Percentiles rank a stretch among this genome's conserved stretches.
Evolutionary conservation across 2,797 vertebrate genomes (phyloP).

Genomic region (Amblyopsis hoosieri): DNA sequence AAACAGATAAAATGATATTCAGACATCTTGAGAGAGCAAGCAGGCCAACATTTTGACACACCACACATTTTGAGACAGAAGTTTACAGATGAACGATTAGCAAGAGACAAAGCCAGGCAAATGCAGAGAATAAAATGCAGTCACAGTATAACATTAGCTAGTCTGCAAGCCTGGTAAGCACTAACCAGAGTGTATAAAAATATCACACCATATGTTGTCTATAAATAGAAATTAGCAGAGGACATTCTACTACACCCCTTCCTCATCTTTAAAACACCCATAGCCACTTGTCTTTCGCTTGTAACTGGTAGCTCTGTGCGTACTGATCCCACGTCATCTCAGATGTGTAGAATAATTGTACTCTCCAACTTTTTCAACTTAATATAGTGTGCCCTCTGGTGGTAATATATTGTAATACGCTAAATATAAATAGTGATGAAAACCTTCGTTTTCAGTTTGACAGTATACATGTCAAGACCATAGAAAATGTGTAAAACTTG

Average conservation of each 20-base stretch:
- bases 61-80: no score
- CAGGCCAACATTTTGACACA: no score
- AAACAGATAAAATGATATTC: no score
- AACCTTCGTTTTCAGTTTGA: background rate
- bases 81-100: background rate
- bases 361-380: background rate
- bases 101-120: no score
- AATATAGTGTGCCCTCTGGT: constrained; percentile 34
- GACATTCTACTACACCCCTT: constrained; percentile 27
- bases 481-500: background rate
- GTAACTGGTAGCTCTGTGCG: constrained; percentile 4
- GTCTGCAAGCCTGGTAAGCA: background rate
- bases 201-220: constrained; percentile 56
- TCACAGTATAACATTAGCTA: no score
- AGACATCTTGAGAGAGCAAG: no score
- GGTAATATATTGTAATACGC: constrained; percentile 12
- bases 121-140: no score
- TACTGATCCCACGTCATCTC: no score
- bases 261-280: constrained; percentile 2
- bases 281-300: background rate
- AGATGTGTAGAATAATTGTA: no score
- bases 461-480: constrained; percentile 1
- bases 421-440: background rate
- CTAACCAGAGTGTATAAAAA: constrained; percentile 34
- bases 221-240: constrained; percentile 59